phyloP scores from a whole-genome alignment of 2,888 invertebrate genomes.

The Catocala sponsa region DNA sequence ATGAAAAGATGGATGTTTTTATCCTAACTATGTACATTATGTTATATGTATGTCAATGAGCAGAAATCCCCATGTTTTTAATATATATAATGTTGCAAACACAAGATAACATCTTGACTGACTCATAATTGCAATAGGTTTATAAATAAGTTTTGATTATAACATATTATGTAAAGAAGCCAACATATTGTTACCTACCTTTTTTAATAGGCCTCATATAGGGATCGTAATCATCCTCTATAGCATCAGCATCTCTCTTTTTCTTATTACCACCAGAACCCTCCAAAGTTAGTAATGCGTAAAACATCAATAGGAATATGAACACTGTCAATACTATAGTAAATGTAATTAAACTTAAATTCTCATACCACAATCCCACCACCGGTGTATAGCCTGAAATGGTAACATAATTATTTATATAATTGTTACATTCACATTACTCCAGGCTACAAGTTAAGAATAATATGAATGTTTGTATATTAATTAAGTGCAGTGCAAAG shows the following conservation, averaged over 20 bases:
- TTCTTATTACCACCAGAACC: conserved; percentile 43
- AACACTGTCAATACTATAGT: conserved; percentile 63
- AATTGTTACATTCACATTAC: conserved; percentile 1
- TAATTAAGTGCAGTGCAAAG: too few species aligned
- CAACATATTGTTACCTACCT: conserved; percentile 34
- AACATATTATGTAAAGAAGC: background rate
- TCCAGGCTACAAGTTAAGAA: background rate
- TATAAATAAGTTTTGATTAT: background rate
- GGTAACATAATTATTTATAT: conserved; percentile 40
- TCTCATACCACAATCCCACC: conserved; percentile 69
- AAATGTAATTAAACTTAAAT: conserved; percentile 61
- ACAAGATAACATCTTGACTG: conserved; percentile 7
- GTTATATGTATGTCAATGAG: too few species aligned
- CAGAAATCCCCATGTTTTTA: too few species aligned
- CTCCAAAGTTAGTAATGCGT: conserved; percentile 70
- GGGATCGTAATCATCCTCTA: conserved; percentile 41
- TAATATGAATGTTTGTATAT: background rate
- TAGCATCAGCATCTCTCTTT: conserved; percentile 32
- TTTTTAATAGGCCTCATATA: conserved; percentile 28
- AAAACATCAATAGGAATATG: conserved; percentile 59
- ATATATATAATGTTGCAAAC: background rate
- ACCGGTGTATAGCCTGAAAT: conserved; percentile 76
- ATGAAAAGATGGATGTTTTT: too few species aligned
- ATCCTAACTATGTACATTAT: too few species aligned
- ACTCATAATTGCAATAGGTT: background rate